phyloP scores from a whole-genome alignment of 2,888 invertebrate species.

The Slavum lentiscoides region DNA sequence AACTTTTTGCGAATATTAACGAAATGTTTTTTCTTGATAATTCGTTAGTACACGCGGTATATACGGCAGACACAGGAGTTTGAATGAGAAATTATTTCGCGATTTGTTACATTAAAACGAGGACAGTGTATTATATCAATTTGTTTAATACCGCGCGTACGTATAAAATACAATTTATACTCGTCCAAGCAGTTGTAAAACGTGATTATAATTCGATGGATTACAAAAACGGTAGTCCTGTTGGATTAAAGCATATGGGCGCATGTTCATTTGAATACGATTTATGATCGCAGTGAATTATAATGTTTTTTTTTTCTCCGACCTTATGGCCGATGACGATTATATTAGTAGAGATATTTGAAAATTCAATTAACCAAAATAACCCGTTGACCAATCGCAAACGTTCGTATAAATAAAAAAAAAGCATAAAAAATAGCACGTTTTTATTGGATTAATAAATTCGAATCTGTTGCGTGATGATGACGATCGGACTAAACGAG shows the following conservation, averaged over 20 bases:
- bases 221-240: neutral
- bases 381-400: no score
- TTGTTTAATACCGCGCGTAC: neutral
- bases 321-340: neutral
- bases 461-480: no score
- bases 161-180: neutral
- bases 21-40: neutral
- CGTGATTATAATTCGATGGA: slow-evolving; percentile 11
- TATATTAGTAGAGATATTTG: neutral
- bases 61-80: neutral
- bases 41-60: neutral
- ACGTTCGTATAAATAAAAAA: no score
- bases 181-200: neutral
- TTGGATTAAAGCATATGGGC: slow-evolving; percentile 2
- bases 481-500: no score
- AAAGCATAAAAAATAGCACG: no score
- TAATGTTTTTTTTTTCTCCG: neutral
- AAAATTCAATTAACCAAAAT: neutral
- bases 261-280: neutral
- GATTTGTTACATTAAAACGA: neutral
- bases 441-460: no score
- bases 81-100: neutral
- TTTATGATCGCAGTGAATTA: slow-evolving; percentile 23
- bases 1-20: neutral
- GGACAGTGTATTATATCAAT: neutral